Evolutionary conservation across 2,113 vertebrate genomes (phyloP).

Genomic region (Steatornis caripensis): DNA sequence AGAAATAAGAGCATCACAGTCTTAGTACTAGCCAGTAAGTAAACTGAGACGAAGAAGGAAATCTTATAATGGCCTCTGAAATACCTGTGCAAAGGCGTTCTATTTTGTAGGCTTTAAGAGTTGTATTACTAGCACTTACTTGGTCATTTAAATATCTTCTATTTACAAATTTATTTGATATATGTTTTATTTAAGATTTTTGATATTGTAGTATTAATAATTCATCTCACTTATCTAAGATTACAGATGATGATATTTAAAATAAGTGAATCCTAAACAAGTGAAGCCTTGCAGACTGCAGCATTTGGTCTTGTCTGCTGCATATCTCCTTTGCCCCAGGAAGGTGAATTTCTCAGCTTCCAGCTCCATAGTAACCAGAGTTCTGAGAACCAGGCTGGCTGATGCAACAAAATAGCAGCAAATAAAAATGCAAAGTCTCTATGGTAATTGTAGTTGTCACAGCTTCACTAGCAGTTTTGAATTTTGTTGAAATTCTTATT

Average conservation of each 20-base stretch:
- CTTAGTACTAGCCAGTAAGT: background rate
- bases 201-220: background rate
- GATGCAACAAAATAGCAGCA: background rate
- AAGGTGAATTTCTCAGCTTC: background rate
- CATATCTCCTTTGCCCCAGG: background rate
- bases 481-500: background rate
- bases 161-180: background rate
- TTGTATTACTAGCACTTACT: background rate
- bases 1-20: background rate
- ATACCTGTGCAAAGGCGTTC: background rate
- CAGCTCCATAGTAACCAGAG: background rate
- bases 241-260: background rate
- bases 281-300: background rate
- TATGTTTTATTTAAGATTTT: background rate
- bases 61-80: background rate
- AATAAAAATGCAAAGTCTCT: slow-evolving; percentile 23
- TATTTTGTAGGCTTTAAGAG: background rate
- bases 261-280: background rate
- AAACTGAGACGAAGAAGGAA: background rate
- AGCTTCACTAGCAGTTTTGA: background rate
- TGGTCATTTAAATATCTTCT: background rate
- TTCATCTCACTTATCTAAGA: background rate
- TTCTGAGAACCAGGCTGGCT: background rate
- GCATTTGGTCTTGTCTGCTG: background rate
- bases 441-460: slow-evolving; percentile 2